Conservation (phyloP, 2,797 vertebrate genomes). For the Protosalanx chinensis region DNA sequence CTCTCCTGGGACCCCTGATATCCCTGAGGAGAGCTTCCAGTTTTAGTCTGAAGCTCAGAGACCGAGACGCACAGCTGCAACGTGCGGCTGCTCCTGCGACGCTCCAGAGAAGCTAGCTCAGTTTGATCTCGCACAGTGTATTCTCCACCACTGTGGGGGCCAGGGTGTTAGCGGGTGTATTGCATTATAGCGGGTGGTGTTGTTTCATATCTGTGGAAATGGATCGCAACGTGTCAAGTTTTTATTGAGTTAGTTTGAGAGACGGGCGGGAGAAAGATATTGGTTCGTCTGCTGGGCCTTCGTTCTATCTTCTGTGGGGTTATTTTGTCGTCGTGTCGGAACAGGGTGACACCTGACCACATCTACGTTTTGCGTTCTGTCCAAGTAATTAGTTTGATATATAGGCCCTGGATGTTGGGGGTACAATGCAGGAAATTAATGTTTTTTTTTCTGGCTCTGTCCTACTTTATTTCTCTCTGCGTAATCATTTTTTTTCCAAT, state of each 20-base stretch:
- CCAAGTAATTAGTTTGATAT: slow-evolving; percentile 62
- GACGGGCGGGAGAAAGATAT: not conserved
- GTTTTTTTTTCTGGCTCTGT: slow-evolving; percentile 19
- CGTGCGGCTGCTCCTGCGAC: too few relatives aligned
- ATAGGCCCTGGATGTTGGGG: slow-evolving; percentile 45
- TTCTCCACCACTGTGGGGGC: too few relatives aligned
- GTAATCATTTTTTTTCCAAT: not conserved
- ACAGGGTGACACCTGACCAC: not conserved
- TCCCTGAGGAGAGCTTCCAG: too few relatives aligned
- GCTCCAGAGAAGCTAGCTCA: too few relatives aligned
- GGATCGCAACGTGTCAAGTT: too few relatives aligned
- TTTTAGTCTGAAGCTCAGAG: too few relatives aligned
- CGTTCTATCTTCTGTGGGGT: slow-evolving; percentile 20
- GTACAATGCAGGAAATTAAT: slow-evolving; percentile 52
- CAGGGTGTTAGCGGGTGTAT: too few relatives aligned
- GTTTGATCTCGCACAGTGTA: too few relatives aligned
- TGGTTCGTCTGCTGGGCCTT: slow-evolving; percentile 20
- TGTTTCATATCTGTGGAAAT: too few relatives aligned
- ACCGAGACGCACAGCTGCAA: not conserved
- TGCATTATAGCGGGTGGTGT: too few relatives aligned
- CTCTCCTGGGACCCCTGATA: too few relatives aligned
- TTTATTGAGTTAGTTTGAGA: too few relatives aligned
- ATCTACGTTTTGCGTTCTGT: slow-evolving; percentile 46
- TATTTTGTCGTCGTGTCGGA: not conserved
- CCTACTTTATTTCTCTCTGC: slow-evolving; percentile 7